Evolutionary conservation across 2,797 vertebrate species (phyloP), one percentile per base, ranked within the genome.

Genomic region (Rhyacichthys aspro): DNA sequence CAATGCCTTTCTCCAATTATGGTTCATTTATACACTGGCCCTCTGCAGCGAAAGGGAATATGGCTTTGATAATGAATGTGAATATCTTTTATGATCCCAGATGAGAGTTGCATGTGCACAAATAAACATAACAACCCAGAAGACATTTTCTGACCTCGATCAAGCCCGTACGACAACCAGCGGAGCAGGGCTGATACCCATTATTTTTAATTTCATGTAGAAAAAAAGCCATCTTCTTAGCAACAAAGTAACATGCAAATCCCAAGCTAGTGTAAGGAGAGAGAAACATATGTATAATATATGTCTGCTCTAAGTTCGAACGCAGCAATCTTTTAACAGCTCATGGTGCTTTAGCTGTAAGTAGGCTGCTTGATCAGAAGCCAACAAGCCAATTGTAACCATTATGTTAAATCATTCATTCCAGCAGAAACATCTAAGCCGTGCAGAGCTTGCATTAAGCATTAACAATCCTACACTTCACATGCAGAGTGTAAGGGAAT

Each of bases 391-490:
- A 70, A 67, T 28, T 69, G 15, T 65, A 58, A 43, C 39, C 49
- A 73, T 74, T 55, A 82, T 68, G 46, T 70, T 50, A 59, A 70
- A 74, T 78, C 56, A 19, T 15, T 70, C 8, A 62, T 64, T 68
- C 45, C 46, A 14, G 64, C 55, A 65, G 38, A 28, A 34, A 55
- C 57, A 36, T 34, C 14, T 33, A 42, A 56, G n/a, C 52, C 41
- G 16, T 34, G 3, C 43, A 36, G 43, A 69, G 52, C 53, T 23
- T 43, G 55, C 48, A 37, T 56, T 15, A 64, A 10, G 42, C 9
- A 1, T 48, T 45, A 17, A 11, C n/a, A 38, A 32, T 17, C 60
- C 28, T 7, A 37, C 16, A 1, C 38, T 18, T 33, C 33, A 50
- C 14, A 59, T 45, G 7, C 32, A 14, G 23, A 59, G 16, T 36